Evolutionary conservation across 2,797 vertebrate genomes (phyloP).

Genomic region (Onychomys torridus): DNA sequence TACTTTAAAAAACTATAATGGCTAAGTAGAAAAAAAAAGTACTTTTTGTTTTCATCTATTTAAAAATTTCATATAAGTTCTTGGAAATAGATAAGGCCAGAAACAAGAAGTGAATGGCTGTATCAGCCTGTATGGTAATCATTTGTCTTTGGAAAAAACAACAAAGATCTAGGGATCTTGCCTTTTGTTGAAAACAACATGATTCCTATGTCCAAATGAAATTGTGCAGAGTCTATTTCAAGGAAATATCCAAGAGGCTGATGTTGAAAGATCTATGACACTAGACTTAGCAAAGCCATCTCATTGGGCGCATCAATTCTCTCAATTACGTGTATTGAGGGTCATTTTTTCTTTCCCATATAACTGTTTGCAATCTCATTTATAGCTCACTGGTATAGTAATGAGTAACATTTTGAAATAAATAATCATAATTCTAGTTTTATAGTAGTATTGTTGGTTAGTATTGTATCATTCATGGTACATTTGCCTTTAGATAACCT

Average conservation of each 20-base stretch:
- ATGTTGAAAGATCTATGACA: background rate
- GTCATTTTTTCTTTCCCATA: background rate
- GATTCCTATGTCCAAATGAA: background rate
- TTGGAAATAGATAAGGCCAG: background rate
- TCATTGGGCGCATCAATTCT: conserved; percentile 2
- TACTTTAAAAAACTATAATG: background rate
- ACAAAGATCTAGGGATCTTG: background rate
- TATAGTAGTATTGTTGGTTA: background rate
- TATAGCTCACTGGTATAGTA: background rate
- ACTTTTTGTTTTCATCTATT: background rate
- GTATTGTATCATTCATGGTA: conserved; percentile 8
- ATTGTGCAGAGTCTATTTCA: background rate
- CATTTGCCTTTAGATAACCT: background rate
- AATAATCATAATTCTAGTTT: background rate
- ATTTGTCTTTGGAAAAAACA: conserved; percentile 2
- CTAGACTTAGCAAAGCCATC: too few species aligned
- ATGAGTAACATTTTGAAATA: background rate
- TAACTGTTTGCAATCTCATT: conserved; percentile 18
- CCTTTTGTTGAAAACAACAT: background rate
- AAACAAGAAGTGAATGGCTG: background rate
- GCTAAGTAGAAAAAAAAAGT: background rate
- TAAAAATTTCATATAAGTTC: background rate
- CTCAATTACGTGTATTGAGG: background rate
- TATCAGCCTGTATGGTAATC: background rate
- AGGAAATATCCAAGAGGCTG: background rate